Percentiles rank a stretch among this genome's conserved stretches.
These are phyloP conservation scores for Turritopsis dohrnii DNA, from an alignment of 30 jellyfish, hydroid and myxozoan genomes.

Conservation along the genomic window DNA sequence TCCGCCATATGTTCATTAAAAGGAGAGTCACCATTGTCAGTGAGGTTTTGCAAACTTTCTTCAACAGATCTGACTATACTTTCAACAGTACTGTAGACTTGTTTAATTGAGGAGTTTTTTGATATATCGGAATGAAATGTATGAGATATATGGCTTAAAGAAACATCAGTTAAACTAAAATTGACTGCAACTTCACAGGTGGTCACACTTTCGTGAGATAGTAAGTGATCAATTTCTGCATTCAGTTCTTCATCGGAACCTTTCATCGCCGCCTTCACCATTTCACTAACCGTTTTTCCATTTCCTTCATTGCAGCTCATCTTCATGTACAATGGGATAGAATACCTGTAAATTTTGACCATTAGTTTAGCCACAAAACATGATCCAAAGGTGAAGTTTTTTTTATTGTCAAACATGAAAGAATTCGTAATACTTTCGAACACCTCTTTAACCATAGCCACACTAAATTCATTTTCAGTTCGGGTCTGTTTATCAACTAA, in stretches of 20 bases:
- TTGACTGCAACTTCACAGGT: too few species aligned
- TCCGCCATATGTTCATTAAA: not conserved
- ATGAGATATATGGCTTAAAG: not conserved
- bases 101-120: not conserved
- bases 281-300: not conserved
- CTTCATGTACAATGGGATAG: not conserved
- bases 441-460: not conserved
- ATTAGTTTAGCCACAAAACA: not conserved
- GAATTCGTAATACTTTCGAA: too few species aligned
- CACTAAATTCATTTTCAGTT: not conserved
- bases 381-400: not conserved
- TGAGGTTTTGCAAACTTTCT: not conserved
- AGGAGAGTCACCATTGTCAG: not conserved
- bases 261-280: not conserved
- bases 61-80: too few species aligned
- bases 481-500: not conserved
- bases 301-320: too few species aligned
- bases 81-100: not conserved
- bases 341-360: not conserved
- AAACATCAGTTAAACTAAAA: too few species aligned
- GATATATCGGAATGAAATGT: not conserved
- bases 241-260: not conserved
- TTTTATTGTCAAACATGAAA: too few species aligned
- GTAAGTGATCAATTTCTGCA: not conserved
- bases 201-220: not conserved